Base-by-base conservation (phyloP, 2,113 vertebrate species). In the Oreochromis aureus region DNA sequence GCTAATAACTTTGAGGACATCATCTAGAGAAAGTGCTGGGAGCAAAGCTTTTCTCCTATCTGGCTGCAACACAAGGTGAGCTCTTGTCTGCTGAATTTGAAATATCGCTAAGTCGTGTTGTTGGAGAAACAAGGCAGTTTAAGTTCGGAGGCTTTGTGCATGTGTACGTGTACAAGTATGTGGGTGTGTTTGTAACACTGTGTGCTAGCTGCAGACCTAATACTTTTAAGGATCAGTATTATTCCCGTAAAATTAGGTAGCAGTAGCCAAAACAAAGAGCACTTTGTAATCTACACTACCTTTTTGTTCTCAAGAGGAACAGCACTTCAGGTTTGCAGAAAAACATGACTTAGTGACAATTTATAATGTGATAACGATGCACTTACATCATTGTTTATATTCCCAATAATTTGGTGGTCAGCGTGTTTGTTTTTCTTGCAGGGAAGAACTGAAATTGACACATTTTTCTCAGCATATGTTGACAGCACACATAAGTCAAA, bases 1-100 rank as follows among this genome's bases (percentile, higher is more conserved):
- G 96, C 95, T 95, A 96, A 97, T 96, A 94, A 93, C 92, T 89
- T 80, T 89, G 89, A 93, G 91, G 76, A 93, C 92, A 88, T 91
- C 84, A 53, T 91, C 85, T 61, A 71, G 83, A 90, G 85, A 90
- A 84, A 91, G 81, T 84, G 88, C 89, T 81, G 83, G 89, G 71
- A 94, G 89, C 87, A 63, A 91, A 93, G 90, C 88, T 90, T 93
- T 92, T 91, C 92, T 94, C 82, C 89, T 95, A 94, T 95, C 93
- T 93, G 82, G 85, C 89, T 59, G 55, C 90, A 88, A 93, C 89
- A 94, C 87, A 91, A 94, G 91, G 90, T 94, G 87, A 94, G 87
- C 76, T 78, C 94, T 90, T 90, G 90, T 86, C 90, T 83, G 88
- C 88, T 91, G 85, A 93, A 93, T 91, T 88, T 85, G 44, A 82